Base-by-base conservation (phyloP, 2,888 invertebrate genomes). In the Metacarcinus magister region DNA sequence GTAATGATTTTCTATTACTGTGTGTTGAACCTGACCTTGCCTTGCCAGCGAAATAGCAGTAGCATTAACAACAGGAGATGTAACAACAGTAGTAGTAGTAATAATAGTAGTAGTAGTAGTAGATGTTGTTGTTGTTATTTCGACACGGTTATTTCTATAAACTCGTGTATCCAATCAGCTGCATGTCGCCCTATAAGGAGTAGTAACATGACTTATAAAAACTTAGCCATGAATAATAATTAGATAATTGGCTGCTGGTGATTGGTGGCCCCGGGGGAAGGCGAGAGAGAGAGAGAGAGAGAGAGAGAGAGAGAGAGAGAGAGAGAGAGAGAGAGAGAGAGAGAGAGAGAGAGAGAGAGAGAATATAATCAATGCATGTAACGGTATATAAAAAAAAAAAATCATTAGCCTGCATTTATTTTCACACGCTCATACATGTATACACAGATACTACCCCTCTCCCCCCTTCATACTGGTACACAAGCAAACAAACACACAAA, bases 61-160 rank as follows among this genome's bases (percentile, higher is more conserved):
- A n/a, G n/a, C n/a, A n/a, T n/a, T n/a, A n/a, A n/a, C n/a, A n/a
- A n/a, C n/a, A n/a, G n/a, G 54, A 16, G 1, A 7, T 7, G 1
- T 67, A 67, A 7, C n/a, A 13, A n/a, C n/a, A 67, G 67, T 67
- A 67, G n/a, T 67, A 13, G 67, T 67, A 67, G 67, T 67, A 67
- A n/a, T 67, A 67, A n/a, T 67, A n/a, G 67, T 67, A n/a, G 67
- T 67, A 67, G 67, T 67, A 67, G 67, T 67, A 67, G 67, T 67
- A 67, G 60, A 16, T 60, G 19, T 19, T 67, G n/a, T 67, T 16
- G 67, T 67, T 16, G n/a, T 67, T 54, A 54, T 54, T 54, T 54
- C 16, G 54, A 54, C 54, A 54, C 54, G 16, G 13, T 54, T 54
- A 54, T n/a, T n/a, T n/a, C 54, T 54, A 2, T 10, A 54, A 16